phyloP scores from a whole-genome alignment of 2,113 vertebrate species.

The Leptosomus discolor region DNA sequence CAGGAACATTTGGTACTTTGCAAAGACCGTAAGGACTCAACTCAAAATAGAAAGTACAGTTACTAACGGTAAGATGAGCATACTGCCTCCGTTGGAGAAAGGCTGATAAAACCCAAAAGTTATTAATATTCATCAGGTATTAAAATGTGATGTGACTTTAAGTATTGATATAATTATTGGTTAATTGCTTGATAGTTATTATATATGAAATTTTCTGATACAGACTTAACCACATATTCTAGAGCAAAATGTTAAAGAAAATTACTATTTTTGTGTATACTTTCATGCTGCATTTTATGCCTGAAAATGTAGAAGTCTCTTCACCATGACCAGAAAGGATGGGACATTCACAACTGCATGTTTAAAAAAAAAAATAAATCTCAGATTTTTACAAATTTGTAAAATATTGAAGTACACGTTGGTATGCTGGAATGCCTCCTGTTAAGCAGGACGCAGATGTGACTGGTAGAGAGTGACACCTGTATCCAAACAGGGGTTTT shows the following conservation, averaged over 20 bases:
- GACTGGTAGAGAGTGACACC: neutral
- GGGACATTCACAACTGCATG: neutral
- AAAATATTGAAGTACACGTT: neutral
- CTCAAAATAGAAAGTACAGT: conserved; percentile 1
- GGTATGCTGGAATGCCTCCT: neutral
- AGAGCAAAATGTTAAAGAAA: neutral
- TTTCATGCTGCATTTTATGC: neutral
- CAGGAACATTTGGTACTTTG: conserved; percentile 23
- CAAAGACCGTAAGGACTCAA: neutral
- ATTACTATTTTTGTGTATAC: neutral
- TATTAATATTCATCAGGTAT: neutral
- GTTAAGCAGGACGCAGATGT: neutral
- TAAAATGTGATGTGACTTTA: neutral
- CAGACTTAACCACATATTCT: neutral
- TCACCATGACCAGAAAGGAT: neutral
- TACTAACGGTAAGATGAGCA: neutral
- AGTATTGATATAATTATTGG: neutral
- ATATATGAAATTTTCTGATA: neutral
- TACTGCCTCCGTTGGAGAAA: neutral
- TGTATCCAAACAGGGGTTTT: neutral
- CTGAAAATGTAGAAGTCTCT: neutral
- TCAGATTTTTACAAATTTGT: neutral
- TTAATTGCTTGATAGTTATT: neutral
- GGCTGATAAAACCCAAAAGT: neutral
- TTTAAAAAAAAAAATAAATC: neutral